Conservation (phyloP, 2,113 vertebrate species). For the Todiramphus chloris region DNA sequence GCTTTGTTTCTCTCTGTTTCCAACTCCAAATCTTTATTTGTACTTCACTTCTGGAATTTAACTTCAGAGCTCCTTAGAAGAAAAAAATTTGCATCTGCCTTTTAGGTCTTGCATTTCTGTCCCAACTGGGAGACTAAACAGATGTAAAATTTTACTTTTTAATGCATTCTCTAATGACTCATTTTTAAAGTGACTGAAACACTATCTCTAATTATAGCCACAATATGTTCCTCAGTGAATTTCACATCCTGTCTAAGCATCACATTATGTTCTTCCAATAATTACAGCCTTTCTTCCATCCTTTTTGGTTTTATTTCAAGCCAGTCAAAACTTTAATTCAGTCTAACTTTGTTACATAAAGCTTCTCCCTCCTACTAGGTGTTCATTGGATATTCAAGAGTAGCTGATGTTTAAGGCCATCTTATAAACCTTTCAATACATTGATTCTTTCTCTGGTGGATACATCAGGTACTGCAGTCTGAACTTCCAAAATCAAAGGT, state of each 20-base stretch:
- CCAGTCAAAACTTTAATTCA: conserved; percentile 60
- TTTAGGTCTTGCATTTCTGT: conserved; percentile 37
- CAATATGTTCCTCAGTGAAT: conserved; percentile 70
- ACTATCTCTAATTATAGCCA: conserved; percentile 69
- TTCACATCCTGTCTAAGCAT: conserved; percentile 67
- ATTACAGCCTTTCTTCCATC: conserved; percentile 65
- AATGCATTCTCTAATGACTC: conserved; percentile 71
- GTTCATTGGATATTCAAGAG: neutral
- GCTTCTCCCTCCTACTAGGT: neutral
- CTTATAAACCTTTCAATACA: neutral
- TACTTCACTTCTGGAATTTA: conserved; percentile 7
- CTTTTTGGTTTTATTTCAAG: conserved; percentile 48
- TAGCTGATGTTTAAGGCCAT: neutral
- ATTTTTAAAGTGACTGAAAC: conserved; percentile 70
- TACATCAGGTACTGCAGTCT: neutral
- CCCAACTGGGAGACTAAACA: conserved; percentile 60
- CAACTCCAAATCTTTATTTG: neutral
- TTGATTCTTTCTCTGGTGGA: neutral
- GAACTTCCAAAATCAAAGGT: neutral
- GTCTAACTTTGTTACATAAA: conserved; percentile 3
- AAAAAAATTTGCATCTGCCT: conserved; percentile 32
- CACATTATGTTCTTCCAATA: conserved; percentile 69
- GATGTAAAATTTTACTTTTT: conserved; percentile 70
- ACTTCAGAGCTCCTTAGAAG: conserved; percentile 8
- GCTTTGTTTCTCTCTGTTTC: neutral